phyloP scores from a whole-genome alignment of 2,888 invertebrate species.

The Thymelicus sylvestris region DNA sequence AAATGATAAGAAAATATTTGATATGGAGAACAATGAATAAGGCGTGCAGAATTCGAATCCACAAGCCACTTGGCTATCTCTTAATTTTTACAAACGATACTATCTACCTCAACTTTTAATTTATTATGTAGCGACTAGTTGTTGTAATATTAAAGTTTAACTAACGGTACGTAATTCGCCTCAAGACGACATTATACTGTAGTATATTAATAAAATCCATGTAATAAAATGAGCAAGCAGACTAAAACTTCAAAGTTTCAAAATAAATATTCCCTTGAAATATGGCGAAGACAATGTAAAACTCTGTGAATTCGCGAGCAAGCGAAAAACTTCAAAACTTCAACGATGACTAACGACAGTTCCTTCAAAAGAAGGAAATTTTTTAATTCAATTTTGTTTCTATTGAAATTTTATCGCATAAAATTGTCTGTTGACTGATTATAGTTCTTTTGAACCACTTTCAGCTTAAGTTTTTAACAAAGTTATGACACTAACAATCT shows the following conservation, averaged over 20 bases:
- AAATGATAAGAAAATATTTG: no score
- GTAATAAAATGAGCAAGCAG: conserved; percentile 32
- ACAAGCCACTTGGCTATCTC: no score
- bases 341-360: conserved; percentile 59
- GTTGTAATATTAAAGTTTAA: no score
- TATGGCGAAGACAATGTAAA: conserved; percentile 61
- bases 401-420: conserved; percentile 38
- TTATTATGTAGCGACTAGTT: no score
- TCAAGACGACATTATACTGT: not conserved
- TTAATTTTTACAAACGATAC: no score
- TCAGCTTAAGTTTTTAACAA: conserved; percentile 6
- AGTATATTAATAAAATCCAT: not conserved
- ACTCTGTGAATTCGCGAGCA: conserved; percentile 53
- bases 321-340: conserved; percentile 58
- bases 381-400: conserved; percentile 58
- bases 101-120: no score
- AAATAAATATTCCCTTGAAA: conserved; percentile 58
- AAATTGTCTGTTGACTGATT: conserved; percentile 38
- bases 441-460: conserved; percentile 34
- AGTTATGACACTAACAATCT: conserved; percentile 27
- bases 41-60: no score
- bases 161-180: no score
- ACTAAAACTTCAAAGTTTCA: conserved; percentile 50
- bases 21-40: no score
- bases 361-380: conserved; percentile 52